A percentile compares a stretch with the other conserved stretches of the same genome.
These are phyloP conservation scores for Tiaroga cobitis DNA, from an alignment of 2,797 vertebrate genomes.

Conservation along the genomic window DNA sequence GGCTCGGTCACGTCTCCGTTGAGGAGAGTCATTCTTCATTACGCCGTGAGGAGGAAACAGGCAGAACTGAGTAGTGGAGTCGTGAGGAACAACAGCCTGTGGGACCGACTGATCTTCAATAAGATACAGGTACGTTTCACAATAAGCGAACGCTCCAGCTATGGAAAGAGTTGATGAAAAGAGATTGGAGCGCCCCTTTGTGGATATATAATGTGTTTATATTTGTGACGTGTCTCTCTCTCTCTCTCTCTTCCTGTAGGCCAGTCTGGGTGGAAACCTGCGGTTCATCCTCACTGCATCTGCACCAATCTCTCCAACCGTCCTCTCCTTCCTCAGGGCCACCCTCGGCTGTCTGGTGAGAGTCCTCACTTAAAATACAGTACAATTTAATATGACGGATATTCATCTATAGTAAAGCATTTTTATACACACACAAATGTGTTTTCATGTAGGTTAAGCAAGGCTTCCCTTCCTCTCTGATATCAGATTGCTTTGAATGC, in stretches of 20 bases:
- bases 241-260: conserved; percentile 62
- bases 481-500: neutral
- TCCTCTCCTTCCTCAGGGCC: conserved; percentile 82
- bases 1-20: conserved; percentile 78
- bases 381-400: neutral
- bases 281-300: conserved; percentile 81
- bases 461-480: neutral
- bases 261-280: conserved; percentile 79
- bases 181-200: neutral
- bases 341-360: conserved; percentile 78
- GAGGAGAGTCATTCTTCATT: conserved; percentile 75
- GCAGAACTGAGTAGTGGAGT: conserved; percentile 80
- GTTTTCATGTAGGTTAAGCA: neutral
- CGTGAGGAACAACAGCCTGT: conserved; percentile 81
- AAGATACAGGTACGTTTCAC: conserved; percentile 76
- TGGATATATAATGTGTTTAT: neutral
- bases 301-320: conserved; percentile 80
- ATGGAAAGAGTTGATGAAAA: neutral
- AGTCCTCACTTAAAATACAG: neutral
- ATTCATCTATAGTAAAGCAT: neutral
- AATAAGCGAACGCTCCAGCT: neutral
- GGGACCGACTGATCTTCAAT: conserved; percentile 83
- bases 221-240: neutral
- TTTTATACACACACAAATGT: neutral
- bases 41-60: conserved; percentile 80